Conservation (phyloP, 1,140 invertebrate species). For the Pygmarrhopalites habei region DNA sequence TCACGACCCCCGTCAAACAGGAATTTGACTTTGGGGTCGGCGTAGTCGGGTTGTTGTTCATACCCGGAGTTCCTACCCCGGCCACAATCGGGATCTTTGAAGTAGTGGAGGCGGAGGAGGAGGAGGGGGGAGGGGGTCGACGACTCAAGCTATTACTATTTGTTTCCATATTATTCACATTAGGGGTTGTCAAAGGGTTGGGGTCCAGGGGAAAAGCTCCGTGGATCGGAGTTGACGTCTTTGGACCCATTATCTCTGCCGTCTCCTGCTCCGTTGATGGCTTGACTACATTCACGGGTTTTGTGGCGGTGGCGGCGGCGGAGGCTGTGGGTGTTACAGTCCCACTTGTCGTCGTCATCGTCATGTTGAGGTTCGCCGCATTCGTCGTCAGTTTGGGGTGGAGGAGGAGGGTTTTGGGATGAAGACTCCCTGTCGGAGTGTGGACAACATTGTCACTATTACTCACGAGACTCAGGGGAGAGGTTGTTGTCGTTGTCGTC, state of each 20-base stretch:
- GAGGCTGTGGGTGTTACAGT: no score
- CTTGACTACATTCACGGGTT: constrained; percentile 35
- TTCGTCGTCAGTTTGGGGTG: no score
- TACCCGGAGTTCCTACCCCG: neutral
- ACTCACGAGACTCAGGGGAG: neutral
- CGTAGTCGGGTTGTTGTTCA: neutral
- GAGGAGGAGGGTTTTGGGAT: no score
- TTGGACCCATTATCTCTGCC: constrained; percentile 15
- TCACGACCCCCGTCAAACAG: neutral
- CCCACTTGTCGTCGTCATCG: no score
- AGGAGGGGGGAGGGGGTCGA: neutral
- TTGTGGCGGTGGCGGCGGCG: neutral
- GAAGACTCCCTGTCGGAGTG: no score
- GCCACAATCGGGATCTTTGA: neutral
- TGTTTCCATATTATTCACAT: constrained; percentile 2
- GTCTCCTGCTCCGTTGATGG: constrained; percentile 23
- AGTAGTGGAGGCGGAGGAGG: no score
- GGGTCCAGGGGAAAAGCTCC: neutral
- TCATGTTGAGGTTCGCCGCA: no score
- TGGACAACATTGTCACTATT: no score
- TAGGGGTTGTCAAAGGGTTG: neutral
- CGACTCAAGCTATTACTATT: neutral
- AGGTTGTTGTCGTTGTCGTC: neutral
- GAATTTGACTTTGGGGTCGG: neutral
- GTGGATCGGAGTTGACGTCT: constrained; percentile 36